Evolutionary conservation across 2,797 vertebrate genomes (phyloP).

Genomic region (Parotocinclus haroldoi): DNA sequence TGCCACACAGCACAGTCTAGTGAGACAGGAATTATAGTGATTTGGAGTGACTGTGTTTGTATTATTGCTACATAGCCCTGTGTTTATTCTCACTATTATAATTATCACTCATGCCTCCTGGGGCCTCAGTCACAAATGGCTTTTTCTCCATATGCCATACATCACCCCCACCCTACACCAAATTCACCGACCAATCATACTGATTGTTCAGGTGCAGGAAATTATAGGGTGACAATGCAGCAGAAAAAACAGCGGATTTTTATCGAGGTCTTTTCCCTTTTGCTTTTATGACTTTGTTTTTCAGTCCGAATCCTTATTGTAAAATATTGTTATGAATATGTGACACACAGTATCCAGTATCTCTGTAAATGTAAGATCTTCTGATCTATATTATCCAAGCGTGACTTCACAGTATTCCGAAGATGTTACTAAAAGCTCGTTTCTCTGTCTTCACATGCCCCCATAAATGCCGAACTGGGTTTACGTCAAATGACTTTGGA

Average conservation of each 20-base stretch:
- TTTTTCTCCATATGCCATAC: slow-evolving; percentile 49
- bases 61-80: slow-evolving; percentile 53
- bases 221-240: slow-evolving; percentile 55
- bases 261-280: background rate
- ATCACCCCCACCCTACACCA: slow-evolving; percentile 34
- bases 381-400: too few relatives aligned
- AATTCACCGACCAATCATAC: slow-evolving; percentile 59
- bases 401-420: too few relatives aligned
- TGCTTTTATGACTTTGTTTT: background rate
- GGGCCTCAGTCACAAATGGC: slow-evolving; percentile 59
- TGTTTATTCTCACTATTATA: slow-evolving; percentile 58
- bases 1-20: slow-evolving; percentile 58
- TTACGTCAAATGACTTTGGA: too few relatives aligned
- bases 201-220: slow-evolving; percentile 63
- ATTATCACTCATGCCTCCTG: slow-evolving; percentile 54
- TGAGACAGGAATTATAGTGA: slow-evolving; percentile 77
- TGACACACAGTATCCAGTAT: too few relatives aligned
- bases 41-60: slow-evolving; percentile 59
- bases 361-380: too few relatives aligned
- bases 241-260: background rate
- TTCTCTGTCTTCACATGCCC: too few relatives aligned
- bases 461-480: too few relatives aligned
- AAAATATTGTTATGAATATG: too few relatives aligned
- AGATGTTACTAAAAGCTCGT: too few relatives aligned
- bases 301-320: too few relatives aligned